Evolutionary conservation across 2,888 invertebrate genomes (phyloP).

Genomic region (Cephus sareptanus): DNA sequence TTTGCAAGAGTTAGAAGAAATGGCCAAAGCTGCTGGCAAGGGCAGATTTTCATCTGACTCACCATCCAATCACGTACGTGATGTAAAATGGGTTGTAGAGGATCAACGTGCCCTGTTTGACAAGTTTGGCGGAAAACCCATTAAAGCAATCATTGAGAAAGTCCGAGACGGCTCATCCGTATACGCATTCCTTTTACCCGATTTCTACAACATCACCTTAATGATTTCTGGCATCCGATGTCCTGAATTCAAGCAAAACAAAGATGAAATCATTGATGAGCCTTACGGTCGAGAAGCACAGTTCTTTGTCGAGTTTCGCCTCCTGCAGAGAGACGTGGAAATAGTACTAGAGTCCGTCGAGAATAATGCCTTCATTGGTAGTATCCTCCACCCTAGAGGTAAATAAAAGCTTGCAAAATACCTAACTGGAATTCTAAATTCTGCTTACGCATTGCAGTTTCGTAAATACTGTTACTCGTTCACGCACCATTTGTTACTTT

Average conservation of each 20-base stretch:
- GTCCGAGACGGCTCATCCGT: conserved; percentile 98
- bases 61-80: conserved; percentile 78
- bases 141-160: conserved; percentile 95
- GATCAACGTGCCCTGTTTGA: conserved; percentile 87
- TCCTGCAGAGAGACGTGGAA: conserved; percentile 92
- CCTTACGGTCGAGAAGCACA: conserved; percentile 91
- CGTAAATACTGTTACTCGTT: background rate
- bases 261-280: conserved; percentile 68
- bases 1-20: conserved; percentile 88
- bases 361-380: conserved; percentile 94
- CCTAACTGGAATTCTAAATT: background rate
- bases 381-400: conserved; percentile 89
- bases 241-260: conserved; percentile 78
- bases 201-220: conserved; percentile 90
- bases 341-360: conserved; percentile 91
- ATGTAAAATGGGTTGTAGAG: conserved; percentile 90
- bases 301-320: conserved; percentile 90
- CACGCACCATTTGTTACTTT: background rate
- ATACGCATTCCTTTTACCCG: conserved; percentile 89
- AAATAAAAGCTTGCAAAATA: conserved; percentile 7
- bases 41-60: conserved; percentile 79
- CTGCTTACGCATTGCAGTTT: background rate
- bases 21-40: conserved; percentile 87
- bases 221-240: conserved; percentile 96
- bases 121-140: conserved; percentile 84